These are phyloP conservation scores for Noctua janthina DNA, from an alignment of 2,888 invertebrate species.

Conservation along the genomic window DNA sequence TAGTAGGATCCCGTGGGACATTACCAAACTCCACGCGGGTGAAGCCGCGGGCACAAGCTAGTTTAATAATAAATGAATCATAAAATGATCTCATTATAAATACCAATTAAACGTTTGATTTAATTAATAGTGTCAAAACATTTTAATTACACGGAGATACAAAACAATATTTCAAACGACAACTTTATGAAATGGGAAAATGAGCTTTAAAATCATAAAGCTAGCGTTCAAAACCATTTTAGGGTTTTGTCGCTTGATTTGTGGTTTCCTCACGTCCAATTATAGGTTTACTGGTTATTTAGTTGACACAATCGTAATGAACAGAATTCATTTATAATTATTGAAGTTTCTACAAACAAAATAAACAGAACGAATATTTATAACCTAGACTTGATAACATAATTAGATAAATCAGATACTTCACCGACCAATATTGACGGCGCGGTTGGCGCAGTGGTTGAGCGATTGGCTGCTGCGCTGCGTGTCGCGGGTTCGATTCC, in stretches of 20 bases:
- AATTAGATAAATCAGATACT: background rate
- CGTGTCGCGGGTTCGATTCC: too few species aligned
- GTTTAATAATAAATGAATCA: constrained; percentile 2
- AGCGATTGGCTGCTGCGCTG: too few species aligned
- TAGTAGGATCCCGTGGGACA: too few species aligned
- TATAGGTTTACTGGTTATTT: background rate
- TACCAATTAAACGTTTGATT: background rate
- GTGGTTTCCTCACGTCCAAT: background rate
- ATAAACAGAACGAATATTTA: background rate
- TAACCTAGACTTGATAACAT: background rate
- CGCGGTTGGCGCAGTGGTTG: too few species aligned
- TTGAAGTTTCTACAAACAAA: background rate
- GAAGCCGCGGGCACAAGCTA: too few species aligned
- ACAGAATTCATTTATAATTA: background rate
- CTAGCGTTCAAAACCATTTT: background rate
- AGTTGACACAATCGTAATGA: background rate
- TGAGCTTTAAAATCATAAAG: background rate
- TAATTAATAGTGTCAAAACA: background rate
- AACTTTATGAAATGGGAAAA: background rate
- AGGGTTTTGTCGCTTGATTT: background rate
- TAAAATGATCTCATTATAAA: background rate
- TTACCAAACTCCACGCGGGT: too few species aligned
- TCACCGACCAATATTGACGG: background rate
- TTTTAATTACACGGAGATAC: background rate
- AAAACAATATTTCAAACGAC: background rate